A percentile compares a stretch with the other conserved stretches of the same genome.
phyloP scores from a whole-genome alignment of 2,797 vertebrate genomes.

The Sebastes matsubarae region DNA sequence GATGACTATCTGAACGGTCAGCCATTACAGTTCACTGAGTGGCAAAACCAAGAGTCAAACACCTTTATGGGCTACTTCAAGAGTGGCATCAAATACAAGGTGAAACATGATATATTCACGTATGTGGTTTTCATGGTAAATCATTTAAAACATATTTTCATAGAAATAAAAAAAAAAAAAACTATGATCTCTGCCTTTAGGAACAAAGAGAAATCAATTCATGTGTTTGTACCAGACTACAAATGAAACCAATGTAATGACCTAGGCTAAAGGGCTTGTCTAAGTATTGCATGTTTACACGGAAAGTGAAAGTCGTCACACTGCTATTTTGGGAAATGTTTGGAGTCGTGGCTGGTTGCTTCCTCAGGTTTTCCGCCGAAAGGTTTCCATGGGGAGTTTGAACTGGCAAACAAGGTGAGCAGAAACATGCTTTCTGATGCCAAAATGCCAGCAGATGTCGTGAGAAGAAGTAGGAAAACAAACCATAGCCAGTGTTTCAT shows the following conservation, averaged over 20 bases:
- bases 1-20: slow-evolving; percentile 85
- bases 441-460: slow-evolving; percentile 29
- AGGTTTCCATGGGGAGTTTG: slow-evolving; percentile 52
- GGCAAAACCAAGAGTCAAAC: slow-evolving; percentile 87
- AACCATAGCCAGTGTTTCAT: background rate
- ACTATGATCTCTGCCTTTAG: background rate
- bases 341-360: background rate
- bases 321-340: slow-evolving; percentile 10
- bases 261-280: background rate
- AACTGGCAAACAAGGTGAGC: slow-evolving; percentile 26
- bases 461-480: slow-evolving; percentile 1
- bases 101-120: slow-evolving; percentile 24
- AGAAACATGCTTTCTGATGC: slow-evolving; percentile 29
- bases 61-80: slow-evolving; percentile 91
- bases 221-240: background rate
- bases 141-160: background rate
- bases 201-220: background rate
- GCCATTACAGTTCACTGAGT: slow-evolving; percentile 88
- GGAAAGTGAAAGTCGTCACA: background rate
- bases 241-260: background rate
- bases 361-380: slow-evolving; percentile 23
- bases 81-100: slow-evolving; percentile 91
- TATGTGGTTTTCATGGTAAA: background rate
- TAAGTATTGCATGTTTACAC: background rate
- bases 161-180: background rate